phyloP scores from a whole-genome alignment of 2,113 vertebrate genomes.

The Saccopteryx leptura region DNA sequence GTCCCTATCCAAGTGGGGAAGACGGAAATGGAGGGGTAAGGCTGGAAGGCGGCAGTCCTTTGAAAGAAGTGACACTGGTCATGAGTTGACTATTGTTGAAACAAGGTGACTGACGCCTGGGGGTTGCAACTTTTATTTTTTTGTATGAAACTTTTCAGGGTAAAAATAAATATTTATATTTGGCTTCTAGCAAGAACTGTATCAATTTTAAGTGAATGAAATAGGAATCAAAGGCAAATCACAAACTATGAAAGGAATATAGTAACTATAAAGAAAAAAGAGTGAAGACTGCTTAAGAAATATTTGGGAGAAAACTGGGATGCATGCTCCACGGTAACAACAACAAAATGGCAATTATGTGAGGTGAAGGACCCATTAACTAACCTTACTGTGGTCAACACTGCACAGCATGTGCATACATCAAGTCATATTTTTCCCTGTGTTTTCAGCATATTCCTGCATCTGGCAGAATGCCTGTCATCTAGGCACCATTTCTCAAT shows the following conservation, averaged over 20 bases:
- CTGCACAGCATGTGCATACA: not conserved
- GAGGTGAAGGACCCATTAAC: not conserved
- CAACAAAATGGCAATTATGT: not conserved
- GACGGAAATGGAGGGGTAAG: not conserved
- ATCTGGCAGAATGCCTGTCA: not conserved
- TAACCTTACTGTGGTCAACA: not conserved
- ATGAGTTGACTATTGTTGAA: not conserved
- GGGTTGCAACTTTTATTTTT: not conserved
- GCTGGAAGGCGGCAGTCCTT: not conserved
- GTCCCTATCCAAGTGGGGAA: not conserved
- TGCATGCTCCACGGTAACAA: not conserved
- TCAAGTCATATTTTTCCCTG: not conserved
- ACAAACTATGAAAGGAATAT: not conserved
- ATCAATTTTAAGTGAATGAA: slow-evolving; percentile 61
- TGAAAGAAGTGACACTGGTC: not conserved
- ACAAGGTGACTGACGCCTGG: not conserved
- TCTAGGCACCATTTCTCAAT: not conserved
- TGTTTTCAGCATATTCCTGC: not conserved
- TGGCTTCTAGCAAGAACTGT: slow-evolving; percentile 9
- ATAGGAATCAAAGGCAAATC: slow-evolving; percentile 49
- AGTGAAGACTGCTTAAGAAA: not conserved
- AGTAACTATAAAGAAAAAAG: not conserved
- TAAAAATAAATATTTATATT: not conserved
- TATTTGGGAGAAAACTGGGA: slow-evolving; percentile 20
- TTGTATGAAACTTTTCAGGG: not conserved